Percentiles rank a stretch among this genome's conserved stretches.
Evolutionary conservation across 2,888 invertebrate genomes (phyloP).

Genomic region (Cinara cedri): DNA sequence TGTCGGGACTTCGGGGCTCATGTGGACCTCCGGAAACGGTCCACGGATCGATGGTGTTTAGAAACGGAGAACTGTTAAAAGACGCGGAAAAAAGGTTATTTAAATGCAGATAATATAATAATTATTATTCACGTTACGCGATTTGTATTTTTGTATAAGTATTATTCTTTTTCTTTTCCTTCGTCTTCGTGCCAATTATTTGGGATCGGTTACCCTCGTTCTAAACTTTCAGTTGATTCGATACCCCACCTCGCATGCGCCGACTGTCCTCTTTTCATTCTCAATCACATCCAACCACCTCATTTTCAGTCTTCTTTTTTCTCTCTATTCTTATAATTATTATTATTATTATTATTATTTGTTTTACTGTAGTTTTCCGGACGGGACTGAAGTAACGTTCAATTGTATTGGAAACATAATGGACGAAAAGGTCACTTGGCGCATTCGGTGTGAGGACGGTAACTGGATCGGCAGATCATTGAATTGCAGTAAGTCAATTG

Average conservation of each 20-base stretch:
- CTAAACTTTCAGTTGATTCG: no score
- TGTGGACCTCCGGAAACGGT: slow-evolving; percentile 76
- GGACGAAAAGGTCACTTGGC: slow-evolving; percentile 84
- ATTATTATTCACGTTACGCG: neutral
- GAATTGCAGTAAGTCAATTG: slow-evolving; percentile 73
- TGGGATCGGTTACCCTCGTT: no score
- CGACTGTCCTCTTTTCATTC: no score
- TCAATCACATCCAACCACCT: no score
- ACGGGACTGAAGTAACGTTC: slow-evolving; percentile 82
- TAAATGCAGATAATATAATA: no score
- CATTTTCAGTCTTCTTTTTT: no score
- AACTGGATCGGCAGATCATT: slow-evolving; percentile 82
- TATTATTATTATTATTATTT: no score
- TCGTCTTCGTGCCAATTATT: no score
- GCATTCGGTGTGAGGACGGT: slow-evolving; percentile 82
- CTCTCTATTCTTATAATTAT: no score
- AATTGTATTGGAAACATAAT: slow-evolving; percentile 82
- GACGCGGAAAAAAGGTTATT: slow-evolving; percentile 71
- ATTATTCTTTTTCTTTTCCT: no score
- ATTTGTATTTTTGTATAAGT: no score
- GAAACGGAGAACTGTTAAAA: slow-evolving; percentile 73
- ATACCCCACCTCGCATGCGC: no score
- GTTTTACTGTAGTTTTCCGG: slow-evolving; percentile 68
- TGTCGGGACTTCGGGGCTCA: slow-evolving; percentile 61
- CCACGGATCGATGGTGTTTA: slow-evolving; percentile 75